phyloP scores from a whole-genome alignment of 2,797 vertebrate species.

The Holocentrus rufus region DNA sequence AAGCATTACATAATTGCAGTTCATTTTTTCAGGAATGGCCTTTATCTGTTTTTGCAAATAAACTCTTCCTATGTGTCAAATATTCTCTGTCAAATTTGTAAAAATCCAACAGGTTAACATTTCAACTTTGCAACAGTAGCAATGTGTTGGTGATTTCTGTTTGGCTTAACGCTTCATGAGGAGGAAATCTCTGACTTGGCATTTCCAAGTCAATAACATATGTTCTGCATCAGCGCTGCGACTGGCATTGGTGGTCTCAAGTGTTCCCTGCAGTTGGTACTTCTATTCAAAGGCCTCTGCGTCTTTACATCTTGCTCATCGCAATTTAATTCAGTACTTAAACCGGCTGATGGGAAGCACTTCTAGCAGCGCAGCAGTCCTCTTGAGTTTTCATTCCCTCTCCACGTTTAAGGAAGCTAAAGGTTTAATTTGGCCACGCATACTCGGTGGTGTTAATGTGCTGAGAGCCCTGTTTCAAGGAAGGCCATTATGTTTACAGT shows the following conservation, averaged over 20 bases:
- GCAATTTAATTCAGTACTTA: not conserved
- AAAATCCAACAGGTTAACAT: too few relatives aligned
- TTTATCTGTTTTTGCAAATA: too few relatives aligned
- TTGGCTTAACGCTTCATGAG: not conserved
- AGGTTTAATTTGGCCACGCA: not conserved
- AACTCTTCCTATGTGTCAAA: too few relatives aligned
- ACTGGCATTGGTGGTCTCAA: not conserved
- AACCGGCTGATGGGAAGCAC: not conserved
- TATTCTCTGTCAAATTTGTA: too few relatives aligned
- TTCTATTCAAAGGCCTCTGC: not conserved
- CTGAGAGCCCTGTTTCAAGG: constrained; percentile 1
- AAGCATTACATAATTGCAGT: too few relatives aligned
- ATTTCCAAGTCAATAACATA: not conserved
- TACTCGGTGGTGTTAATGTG: constrained; percentile 16
- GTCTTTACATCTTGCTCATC: too few relatives aligned
- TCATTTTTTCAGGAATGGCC: too few relatives aligned
- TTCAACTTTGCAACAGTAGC: too few relatives aligned
- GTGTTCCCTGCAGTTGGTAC: not conserved
- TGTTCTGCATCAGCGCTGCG: not conserved
- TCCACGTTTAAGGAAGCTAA: not conserved
- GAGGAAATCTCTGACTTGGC: constrained; percentile 7
- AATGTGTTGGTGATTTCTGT: constrained; percentile 16
- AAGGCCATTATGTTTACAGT: constrained; percentile 53
- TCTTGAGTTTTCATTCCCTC: constrained; percentile 33
- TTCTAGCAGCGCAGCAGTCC: not conserved